Conservation (phyloP, 2,797 vertebrate genomes). For the Myripristis jacobus region DNA sequence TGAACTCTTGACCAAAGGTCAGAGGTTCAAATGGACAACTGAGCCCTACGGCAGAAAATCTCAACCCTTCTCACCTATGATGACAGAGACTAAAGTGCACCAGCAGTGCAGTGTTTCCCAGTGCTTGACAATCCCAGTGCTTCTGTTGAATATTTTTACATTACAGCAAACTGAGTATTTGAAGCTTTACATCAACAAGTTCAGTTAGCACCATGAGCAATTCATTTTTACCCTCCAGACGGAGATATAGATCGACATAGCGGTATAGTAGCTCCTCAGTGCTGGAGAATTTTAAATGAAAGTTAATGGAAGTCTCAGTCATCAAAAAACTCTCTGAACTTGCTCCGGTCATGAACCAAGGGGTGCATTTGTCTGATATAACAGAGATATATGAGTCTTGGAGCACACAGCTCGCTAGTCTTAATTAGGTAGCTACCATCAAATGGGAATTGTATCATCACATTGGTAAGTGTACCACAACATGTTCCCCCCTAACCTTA, state of each 20-base stretch:
- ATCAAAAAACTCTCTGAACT: conserved; percentile 69
- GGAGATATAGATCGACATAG: conserved; percentile 64
- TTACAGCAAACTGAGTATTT: conserved; percentile 60
- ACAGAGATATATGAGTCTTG: conserved; percentile 75
- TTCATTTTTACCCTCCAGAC: conserved; percentile 68
- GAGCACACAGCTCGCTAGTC: conserved; percentile 72
- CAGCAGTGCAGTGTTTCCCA: conserved; percentile 47
- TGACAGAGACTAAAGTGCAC: conserved; percentile 63
- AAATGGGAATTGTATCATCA: conserved; percentile 80
- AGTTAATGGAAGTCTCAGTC: conserved; percentile 77
- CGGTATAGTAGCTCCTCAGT: conserved; percentile 61
- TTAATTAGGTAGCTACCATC: conserved; percentile 75
- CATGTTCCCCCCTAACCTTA: conserved; percentile 72
- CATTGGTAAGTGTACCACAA: conserved; percentile 74
- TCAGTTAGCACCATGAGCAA: conserved; percentile 68
- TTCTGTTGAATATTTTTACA: conserved; percentile 73
- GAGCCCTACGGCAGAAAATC: conserved; percentile 61
- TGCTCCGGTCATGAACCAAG: conserved; percentile 67
- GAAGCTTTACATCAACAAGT: conserved; percentile 69
- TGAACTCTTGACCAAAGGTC: conserved; percentile 76
- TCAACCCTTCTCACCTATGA: conserved; percentile 67
- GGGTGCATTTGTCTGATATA: conserved; percentile 71
- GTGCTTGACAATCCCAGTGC: conserved; percentile 36
- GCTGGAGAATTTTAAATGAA: conserved; percentile 72
- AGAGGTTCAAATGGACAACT: conserved; percentile 77